phyloP scores from a whole-genome alignment of 2,797 vertebrate species.

The Delichon dasypus region DNA sequence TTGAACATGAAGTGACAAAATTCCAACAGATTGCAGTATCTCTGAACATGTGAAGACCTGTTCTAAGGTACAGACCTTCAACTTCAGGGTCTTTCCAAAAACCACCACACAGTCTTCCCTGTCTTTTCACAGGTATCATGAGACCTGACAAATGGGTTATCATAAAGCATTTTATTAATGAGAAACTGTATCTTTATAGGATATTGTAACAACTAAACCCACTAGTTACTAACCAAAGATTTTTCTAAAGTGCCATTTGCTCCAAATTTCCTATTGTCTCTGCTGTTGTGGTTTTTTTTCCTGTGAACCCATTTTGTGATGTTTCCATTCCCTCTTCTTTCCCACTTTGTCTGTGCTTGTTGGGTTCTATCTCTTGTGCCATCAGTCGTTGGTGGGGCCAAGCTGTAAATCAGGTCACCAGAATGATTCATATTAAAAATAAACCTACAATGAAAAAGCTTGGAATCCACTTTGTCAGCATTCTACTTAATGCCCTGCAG shows the following conservation, averaged over 20 bases:
- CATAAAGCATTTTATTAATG: not conserved
- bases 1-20: fast-evolving
- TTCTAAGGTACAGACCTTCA: not conserved
- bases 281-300: not conserved
- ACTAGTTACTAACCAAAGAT: not conserved
- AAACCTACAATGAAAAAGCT: conserved; percentile 28
- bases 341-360: not conserved
- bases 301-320: not conserved
- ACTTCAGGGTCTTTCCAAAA: not conserved
- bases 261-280: not conserved
- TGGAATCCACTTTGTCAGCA: conserved; percentile 33
- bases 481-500: conserved; percentile 12
- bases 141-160: not conserved
- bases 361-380: not conserved
- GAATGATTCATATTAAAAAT: conserved; percentile 35
- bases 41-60: not conserved
- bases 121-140: fast-evolving
- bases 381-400: not conserved
- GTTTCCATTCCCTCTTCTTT: not conserved
- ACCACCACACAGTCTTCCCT: not conserved
- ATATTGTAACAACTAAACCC: not conserved
- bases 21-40: not conserved
- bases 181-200: not conserved
- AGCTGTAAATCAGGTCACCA: conserved; percentile 26
- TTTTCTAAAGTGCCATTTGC: not conserved